A percentile compares a stretch with the other conserved stretches of the same genome.
Conservation (phyloP, 2,888 invertebrate genomes). For the Nasonovia ribisnigri region DNA sequence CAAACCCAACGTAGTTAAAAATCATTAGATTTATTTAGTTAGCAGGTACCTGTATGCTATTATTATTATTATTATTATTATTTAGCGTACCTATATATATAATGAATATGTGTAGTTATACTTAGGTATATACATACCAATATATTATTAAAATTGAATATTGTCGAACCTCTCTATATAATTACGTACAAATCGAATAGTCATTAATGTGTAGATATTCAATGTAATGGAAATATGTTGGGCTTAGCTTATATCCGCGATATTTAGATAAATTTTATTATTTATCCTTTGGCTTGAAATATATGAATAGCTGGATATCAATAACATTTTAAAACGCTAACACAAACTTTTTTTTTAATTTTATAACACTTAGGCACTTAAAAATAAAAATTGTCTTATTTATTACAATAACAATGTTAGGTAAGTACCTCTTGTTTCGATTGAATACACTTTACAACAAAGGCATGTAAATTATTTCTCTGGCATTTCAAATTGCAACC, state of each 20-base stretch:
- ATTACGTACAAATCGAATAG: not conserved
- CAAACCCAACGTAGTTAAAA: not conserved
- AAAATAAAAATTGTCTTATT: not conserved
- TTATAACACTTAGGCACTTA: not conserved
- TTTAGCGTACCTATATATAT: not conserved
- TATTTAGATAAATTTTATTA: too few species aligned
- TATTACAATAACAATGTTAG: not conserved
- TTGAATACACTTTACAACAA: slow-evolving; percentile 25
- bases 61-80: not conserved
- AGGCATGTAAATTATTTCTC: not conserved
- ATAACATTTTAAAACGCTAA: not conserved
- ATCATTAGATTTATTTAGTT: not conserved
- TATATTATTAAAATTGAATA: too few species aligned
- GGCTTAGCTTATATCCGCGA: not conserved
- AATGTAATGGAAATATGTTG: not conserved
- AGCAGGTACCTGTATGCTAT: not conserved
- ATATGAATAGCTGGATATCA: too few species aligned
- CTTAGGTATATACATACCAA: too few species aligned
- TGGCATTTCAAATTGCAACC: not conserved
- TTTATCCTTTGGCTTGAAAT: too few species aligned
- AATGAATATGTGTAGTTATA: not conserved
- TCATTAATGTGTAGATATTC: not conserved
- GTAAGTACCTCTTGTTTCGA: not conserved
- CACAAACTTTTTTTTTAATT: not conserved
- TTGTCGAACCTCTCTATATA: not conserved